Percentiles rank a stretch among this genome's conserved stretches.
Evolutionary conservation across 2,113 vertebrate genomes (phyloP).

Genomic region (Felis chaus): DNA sequence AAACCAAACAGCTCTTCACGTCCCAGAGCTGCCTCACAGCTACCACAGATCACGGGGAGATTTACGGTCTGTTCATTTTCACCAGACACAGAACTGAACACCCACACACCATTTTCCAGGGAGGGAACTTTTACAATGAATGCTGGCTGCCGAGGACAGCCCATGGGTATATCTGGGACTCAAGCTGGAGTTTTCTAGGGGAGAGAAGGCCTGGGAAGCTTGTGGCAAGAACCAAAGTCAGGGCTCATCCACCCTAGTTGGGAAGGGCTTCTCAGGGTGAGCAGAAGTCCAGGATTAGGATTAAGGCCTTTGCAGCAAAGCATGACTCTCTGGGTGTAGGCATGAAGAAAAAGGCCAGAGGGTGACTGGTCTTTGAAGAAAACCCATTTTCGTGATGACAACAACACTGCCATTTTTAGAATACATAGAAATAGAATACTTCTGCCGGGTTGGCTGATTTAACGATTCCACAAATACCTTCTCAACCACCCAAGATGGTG

Average conservation of each 20-base stretch:
- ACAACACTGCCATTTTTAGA: background rate
- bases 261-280: background rate
- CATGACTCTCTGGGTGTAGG: background rate
- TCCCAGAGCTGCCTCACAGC: constrained; percentile 69
- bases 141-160: constrained; percentile 45
- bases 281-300: background rate
- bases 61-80: constrained; percentile 65
- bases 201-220: background rate
- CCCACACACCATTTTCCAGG: constrained; percentile 71
- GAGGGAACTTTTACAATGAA: constrained; percentile 38
- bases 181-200: background rate
- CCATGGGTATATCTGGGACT: background rate
- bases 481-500: background rate
- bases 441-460: background rate
- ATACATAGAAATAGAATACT: background rate
- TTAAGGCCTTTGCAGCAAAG: background rate
- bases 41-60: constrained; percentile 75
- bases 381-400: background rate
- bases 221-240: background rate
- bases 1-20: constrained; percentile 73
- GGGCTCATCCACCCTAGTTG: background rate
- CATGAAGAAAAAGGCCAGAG: background rate
- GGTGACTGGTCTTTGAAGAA: background rate
- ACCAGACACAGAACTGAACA: constrained; percentile 77
- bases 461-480: background rate